A percentile compares a stretch with the other conserved stretches of the same genome.
Conservation (phyloP, 1,140 invertebrate genomes). For the Drosophila sp. region DNA sequence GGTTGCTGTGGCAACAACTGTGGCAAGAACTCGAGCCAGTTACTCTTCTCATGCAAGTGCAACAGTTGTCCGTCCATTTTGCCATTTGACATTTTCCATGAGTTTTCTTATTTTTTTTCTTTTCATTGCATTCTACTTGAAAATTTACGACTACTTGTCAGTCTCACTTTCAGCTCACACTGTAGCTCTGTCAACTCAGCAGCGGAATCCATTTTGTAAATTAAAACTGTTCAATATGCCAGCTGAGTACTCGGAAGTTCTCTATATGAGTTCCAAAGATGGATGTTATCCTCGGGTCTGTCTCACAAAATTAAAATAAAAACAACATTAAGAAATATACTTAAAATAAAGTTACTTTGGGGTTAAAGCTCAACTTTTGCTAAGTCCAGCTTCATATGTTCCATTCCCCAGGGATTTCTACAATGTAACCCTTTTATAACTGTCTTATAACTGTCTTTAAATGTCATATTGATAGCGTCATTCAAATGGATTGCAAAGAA, state of each 20-base stretch:
- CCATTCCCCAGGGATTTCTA: too few relatives aligned
- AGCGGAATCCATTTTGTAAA: constrained; percentile 17
- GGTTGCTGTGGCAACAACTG: constrained; percentile 11
- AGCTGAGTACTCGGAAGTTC: not conserved
- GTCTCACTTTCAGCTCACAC: not conserved
- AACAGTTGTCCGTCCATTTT: constrained; percentile 27
- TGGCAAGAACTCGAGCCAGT: constrained; percentile 4
- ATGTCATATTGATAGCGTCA: too few relatives aligned
- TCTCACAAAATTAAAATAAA: not conserved
- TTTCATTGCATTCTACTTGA: not conserved
- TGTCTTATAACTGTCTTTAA: not conserved
- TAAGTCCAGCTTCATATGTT: not conserved
- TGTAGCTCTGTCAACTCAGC: not conserved
- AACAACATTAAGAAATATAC: constrained; percentile 4
- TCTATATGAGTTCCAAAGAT: not conserved
- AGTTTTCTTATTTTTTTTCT: too few relatives aligned
- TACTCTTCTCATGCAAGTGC: not conserved
- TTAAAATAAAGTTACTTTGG: not conserved
- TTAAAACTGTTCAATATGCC: constrained; percentile 15
- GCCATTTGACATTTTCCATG: too few relatives aligned
- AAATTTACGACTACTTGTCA: constrained; percentile 11
- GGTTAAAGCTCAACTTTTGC: constrained; percentile 9
- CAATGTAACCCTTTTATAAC: too few relatives aligned
- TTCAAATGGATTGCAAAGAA: not conserved
- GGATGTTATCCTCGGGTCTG: not conserved